Evolutionary conservation across 2,797 vertebrate species (phyloP).

Genomic region (Lindbergichthys nudifrons): DNA sequence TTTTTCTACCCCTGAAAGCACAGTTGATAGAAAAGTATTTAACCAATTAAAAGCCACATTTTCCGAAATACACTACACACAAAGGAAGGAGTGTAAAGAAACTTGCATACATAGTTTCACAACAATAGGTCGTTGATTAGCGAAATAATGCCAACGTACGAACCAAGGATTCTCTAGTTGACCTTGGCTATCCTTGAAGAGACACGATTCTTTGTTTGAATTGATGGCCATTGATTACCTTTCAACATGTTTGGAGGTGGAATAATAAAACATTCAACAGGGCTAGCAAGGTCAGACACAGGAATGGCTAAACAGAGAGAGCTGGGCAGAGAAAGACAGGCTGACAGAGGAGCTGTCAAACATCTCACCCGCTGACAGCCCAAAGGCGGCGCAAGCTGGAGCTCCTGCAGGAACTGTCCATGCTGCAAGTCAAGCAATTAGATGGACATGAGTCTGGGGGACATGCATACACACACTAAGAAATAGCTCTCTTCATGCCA

Average conservation of each 20-base stretch:
- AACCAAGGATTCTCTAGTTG: constrained; percentile 33
- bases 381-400: constrained; percentile 36
- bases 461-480: constrained; percentile 13
- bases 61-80: neutral
- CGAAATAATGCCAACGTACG: constrained; percentile 4
- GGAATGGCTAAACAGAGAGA: constrained; percentile 46
- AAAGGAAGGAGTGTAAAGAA: neutral
- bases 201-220: constrained; percentile 30
- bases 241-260: constrained; percentile 50
- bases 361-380: constrained; percentile 41
- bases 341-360: constrained; percentile 67
- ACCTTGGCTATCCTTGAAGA: constrained; percentile 44
- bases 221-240: constrained; percentile 68
- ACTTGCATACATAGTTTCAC: neutral
- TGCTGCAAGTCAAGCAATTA: constrained; percentile 50
- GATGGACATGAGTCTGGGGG: constrained; percentile 10
- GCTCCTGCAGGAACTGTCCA: constrained; percentile 37
- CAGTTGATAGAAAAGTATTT: constrained; percentile 27
- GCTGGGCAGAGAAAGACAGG: constrained; percentile 13
- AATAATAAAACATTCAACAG: constrained; percentile 62
- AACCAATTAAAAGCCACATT: neutral
- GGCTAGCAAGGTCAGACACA: constrained; percentile 47
- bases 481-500: neutral
- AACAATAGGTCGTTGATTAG: constrained; percentile 39
- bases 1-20: constrained; percentile 12